These are phyloP conservation scores for Saiga tatarica DNA, from an alignment of 2,113 vertebrate species.

Conservation along the genomic window DNA sequence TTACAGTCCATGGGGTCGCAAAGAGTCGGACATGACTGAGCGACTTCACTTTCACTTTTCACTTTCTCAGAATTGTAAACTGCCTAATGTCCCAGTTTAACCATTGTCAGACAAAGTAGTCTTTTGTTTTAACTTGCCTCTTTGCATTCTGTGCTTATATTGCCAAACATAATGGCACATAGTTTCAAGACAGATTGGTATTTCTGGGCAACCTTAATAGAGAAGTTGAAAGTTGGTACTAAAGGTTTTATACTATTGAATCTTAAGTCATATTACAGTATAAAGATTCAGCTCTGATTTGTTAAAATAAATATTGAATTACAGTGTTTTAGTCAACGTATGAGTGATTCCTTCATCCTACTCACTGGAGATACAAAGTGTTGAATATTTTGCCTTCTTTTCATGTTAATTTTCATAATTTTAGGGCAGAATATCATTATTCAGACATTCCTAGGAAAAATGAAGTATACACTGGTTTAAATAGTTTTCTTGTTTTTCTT, in stretches of 20 bases:
- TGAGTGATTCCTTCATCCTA: background rate
- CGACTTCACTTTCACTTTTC: too few species aligned
- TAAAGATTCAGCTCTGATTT: background rate
- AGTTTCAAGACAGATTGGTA: constrained; percentile 30
- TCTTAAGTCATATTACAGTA: background rate
- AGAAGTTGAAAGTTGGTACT: constrained; percentile 16
- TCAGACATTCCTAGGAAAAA: constrained; percentile 26
- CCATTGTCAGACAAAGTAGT: background rate
- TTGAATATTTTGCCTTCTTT: constrained; percentile 21
- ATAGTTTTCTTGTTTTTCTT: constrained; percentile 45
- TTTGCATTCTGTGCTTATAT: background rate
- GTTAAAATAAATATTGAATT: constrained; percentile 18
- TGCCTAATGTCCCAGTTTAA: background rate
- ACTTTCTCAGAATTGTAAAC: background rate
- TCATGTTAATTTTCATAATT: constrained; percentile 22
- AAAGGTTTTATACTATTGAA: background rate
- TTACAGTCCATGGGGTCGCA: too few species aligned
- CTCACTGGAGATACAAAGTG: background rate
- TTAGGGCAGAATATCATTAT: constrained; percentile 12
- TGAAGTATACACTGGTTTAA: constrained; percentile 56
- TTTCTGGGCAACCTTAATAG: background rate
- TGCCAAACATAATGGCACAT: background rate
- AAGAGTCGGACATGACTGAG: too few species aligned
- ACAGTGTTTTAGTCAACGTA: background rate
- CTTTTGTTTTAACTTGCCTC: background rate